A percentile compares a stretch with the other conserved stretches of the same genome.
phyloP scores from a whole-genome alignment of 2,797 vertebrate species.

The Erithacus rubecula region DNA sequence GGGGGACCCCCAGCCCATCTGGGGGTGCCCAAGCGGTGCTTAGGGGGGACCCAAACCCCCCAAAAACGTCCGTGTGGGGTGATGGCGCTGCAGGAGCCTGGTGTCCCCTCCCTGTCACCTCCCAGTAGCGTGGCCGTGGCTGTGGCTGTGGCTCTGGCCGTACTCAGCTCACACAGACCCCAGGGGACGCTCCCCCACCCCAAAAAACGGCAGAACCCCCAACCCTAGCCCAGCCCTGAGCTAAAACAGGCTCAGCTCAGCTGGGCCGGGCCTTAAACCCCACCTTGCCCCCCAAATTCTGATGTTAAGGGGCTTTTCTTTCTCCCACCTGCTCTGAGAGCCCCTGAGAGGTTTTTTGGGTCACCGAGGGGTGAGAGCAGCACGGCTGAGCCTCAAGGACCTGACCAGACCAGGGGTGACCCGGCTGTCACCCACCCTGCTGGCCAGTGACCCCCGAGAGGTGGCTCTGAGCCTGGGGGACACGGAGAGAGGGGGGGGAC shows the following conservation, averaged over 20 bases:
- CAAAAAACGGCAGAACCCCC: not conserved
- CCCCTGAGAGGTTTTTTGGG: not conserved
- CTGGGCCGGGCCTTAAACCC: rapidly evolving
- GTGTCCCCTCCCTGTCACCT: not conserved
- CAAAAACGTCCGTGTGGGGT: rapidly evolving
- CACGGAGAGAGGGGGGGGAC: rapidly evolving
- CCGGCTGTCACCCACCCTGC: not conserved
- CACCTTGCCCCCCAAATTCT: rapidly evolving
- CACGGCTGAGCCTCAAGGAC: rapidly evolving
- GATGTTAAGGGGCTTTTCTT: not conserved
- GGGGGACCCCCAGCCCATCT: not conserved
- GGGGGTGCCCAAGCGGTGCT: not conserved
- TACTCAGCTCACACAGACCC: rapidly evolving
- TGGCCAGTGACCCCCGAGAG: rapidly evolving
- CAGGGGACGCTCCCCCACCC: too few relatives aligned
- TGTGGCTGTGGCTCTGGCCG: rapidly evolving
- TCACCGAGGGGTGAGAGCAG: not conserved
- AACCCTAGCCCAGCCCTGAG: not conserved
- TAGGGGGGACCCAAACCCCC: rapidly evolving
- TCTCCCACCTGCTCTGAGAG: rapidly evolving
- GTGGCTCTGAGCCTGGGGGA: not conserved
- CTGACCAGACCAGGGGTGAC: rapidly evolving
- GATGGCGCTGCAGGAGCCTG: rapidly evolving
- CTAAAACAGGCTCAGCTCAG: not conserved
- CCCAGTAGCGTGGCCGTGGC: not conserved